Conservation (phyloP, 2,888 invertebrate species). For the Ornithoptera alexandrae region DNA sequence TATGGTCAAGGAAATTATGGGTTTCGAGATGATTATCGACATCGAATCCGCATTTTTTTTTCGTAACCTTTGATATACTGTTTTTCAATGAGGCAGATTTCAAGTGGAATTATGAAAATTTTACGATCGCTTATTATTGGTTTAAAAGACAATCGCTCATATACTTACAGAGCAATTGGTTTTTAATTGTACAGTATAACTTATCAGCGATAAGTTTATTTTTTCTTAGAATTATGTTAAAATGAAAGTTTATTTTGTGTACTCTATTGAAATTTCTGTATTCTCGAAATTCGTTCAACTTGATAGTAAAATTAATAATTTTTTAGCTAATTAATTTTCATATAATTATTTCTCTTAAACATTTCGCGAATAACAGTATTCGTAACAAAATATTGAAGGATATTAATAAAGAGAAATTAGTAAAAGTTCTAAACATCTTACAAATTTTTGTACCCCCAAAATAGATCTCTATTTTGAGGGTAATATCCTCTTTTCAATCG, state of each 20-base stretch:
- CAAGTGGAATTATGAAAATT: slow-evolving; percentile 45
- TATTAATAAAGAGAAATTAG: too few relatives aligned
- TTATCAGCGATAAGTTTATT: not conserved
- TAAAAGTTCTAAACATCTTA: too few relatives aligned
- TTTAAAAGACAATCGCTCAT: slow-evolving; percentile 40
- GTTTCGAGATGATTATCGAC: slow-evolving; percentile 21
- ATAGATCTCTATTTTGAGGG: too few relatives aligned
- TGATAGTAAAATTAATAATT: too few relatives aligned
- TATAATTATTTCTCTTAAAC: too few relatives aligned
- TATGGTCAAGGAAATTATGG: slow-evolving; percentile 24
- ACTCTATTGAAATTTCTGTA: not conserved
- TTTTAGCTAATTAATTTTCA: too few relatives aligned
- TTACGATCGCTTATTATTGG: slow-evolving; percentile 46
- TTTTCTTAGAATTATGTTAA: not conserved
- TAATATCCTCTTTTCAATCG: too few relatives aligned
- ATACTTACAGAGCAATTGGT: slow-evolving; percentile 16
- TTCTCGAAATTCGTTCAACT: too few relatives aligned
- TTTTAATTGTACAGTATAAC: slow-evolving; percentile 21
- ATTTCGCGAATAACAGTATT: too few relatives aligned
- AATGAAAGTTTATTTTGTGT: not conserved
- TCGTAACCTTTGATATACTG: slow-evolving; percentile 26
- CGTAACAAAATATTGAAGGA: too few relatives aligned
- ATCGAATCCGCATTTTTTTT: slow-evolving; percentile 20
- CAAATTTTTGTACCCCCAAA: too few relatives aligned
- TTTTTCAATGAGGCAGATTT: slow-evolving; percentile 34